Evolutionary conservation across 2,888 invertebrate species (phyloP), one percentile per base, ranked within the genome.

Genomic region (Phrixothrix hirtus): DNA sequence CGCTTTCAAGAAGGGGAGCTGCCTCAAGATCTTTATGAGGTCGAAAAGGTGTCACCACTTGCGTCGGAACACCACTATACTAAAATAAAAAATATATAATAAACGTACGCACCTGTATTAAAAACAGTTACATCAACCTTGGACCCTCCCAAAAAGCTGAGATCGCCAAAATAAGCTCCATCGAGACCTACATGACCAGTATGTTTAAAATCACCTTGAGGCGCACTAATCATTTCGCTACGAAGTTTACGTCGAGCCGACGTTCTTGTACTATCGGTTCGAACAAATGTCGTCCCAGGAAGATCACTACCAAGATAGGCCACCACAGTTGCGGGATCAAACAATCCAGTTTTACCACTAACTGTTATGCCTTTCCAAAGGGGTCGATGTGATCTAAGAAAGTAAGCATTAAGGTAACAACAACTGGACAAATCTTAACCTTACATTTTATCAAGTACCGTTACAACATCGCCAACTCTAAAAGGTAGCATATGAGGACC

Each of bases 161-260:
- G 86, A 75, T 99, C 95, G 1, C 98, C 98, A 75, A 99, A 99
- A 71, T 92, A 92, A 16, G 95, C 94, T 0, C 98, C 98, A 74
- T 99, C 98, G 31, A 95, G 81, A 0, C 98, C 98, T 7, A 99
- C 94, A 73, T 99, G 99, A 0, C 86, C 75, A 0, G 95, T 98
- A 73, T 99, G 99, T 68, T 95, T 92, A 12, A 98, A 84, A 74
- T 98, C 97, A 27, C 95, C 95, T 73, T 97, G 95, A 0, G 99
- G 98, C 53, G 91, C 88, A 36, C 96, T 95, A 68, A 98, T 99
- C 95, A 96, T 94, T 72, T 90, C 91, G 5, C 92, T 86, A 50
- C 89, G 83, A 45, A 95, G 80, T 61, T 87, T 86, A 42, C 89
- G 78, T 69, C 75, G 63, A 5, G 74, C 65, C 3, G 81, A 79